Percentiles rank a stretch among this genome's conserved stretches.
phyloP scores from a whole-genome alignment of 2,113 vertebrate genomes.

The Micromys minutus region DNA sequence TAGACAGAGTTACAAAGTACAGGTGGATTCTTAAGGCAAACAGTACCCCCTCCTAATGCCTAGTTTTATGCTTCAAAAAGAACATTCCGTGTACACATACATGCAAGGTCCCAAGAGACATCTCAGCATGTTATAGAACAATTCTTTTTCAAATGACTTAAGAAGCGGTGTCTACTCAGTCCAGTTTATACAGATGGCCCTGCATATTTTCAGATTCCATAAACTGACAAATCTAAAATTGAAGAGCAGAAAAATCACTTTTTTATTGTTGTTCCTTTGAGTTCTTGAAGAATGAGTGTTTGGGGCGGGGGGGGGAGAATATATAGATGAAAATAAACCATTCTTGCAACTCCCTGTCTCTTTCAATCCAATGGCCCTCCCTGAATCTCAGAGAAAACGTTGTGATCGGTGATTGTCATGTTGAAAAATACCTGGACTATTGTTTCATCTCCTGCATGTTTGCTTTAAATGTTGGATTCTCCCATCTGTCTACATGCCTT shows the following conservation, averaged over 20 bases:
- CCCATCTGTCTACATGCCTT: neutral
- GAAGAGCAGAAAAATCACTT: neutral
- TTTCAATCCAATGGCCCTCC: neutral
- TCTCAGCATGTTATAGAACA: neutral
- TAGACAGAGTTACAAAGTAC: neutral
- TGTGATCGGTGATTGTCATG: neutral
- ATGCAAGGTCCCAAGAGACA: neutral
- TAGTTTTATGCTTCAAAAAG: neutral
- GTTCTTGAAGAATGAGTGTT: neutral
- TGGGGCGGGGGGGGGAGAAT: neutral
- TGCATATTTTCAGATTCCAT: neutral
- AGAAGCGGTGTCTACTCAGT: neutral
- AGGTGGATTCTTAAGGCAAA: neutral
- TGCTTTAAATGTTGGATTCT: neutral
- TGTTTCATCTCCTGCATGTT: neutral
- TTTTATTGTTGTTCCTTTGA: neutral
- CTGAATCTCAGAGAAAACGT: neutral
- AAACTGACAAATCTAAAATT: neutral
- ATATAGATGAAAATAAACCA: neutral
- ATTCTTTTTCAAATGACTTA: neutral
- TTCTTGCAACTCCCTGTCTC: conserved; percentile 18
- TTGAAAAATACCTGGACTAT: neutral
- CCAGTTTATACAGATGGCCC: neutral
- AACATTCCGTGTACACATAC: neutral
- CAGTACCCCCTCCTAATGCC: neutral